These are phyloP conservation scores for Neuroterus valhalla DNA, from an alignment of 1,140 invertebrate genomes.

Conservation along the genomic window DNA sequence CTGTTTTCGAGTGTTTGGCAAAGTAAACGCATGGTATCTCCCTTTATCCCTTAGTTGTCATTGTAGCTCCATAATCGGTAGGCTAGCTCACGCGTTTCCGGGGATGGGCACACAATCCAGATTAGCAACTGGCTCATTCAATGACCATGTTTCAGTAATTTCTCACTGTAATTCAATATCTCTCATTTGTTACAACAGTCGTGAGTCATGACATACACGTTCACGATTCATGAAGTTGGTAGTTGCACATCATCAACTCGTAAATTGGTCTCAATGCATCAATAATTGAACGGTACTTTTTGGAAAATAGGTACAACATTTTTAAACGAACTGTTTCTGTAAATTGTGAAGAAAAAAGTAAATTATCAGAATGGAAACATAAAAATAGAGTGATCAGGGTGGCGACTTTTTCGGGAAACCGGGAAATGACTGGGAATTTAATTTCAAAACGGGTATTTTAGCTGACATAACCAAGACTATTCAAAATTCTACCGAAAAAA, in stretches of 20 bases:
- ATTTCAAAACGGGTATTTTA: no score
- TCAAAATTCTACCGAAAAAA: no score
- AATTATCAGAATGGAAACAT: no score
- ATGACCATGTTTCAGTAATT: constrained; percentile 31
- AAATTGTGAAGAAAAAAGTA: no score
- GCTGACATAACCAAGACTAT: no score
- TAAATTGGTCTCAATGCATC: neutral
- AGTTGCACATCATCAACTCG: neutral
- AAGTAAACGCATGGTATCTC: constrained; percentile 29
- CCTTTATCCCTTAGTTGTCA: constrained; percentile 30
- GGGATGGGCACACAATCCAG: constrained; percentile 29
- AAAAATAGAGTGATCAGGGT: no score
- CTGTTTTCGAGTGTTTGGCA: constrained; percentile 29
- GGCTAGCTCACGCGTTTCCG: constrained; percentile 30
- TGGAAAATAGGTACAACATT: no score
- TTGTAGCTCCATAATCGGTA: constrained; percentile 28
- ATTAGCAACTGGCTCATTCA: constrained; percentile 30
- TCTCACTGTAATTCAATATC: constrained; percentile 25
- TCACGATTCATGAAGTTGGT: neutral
- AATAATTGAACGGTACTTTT: neutral
- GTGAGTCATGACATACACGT: neutral
- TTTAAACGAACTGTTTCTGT: no score
- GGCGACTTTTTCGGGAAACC: no score
- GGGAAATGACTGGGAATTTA: no score
- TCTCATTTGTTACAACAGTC: neutral